Evolutionary conservation across 2,797 vertebrate genomes (phyloP).

Genomic region (Astyanax mexicanus): DNA sequence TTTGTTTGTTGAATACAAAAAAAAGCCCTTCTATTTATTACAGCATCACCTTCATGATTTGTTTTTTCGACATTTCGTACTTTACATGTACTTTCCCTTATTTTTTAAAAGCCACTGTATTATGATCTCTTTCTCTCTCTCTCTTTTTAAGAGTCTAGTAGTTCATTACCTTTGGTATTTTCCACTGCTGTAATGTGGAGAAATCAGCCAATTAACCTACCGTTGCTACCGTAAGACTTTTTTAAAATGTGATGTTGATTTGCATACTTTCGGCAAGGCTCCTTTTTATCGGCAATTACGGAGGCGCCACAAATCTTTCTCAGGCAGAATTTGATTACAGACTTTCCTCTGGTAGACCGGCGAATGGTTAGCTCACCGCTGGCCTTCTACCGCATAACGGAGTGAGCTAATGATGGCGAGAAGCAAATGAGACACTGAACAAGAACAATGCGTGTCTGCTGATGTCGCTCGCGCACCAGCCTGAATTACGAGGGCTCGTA

Average conservation of each 20-base stretch:
- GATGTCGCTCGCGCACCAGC: slow-evolving; percentile 8
- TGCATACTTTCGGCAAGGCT: not conserved
- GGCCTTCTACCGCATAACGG: not conserved
- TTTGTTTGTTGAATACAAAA: not conserved
- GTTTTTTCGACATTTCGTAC: not conserved
- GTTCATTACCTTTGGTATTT: not conserved
- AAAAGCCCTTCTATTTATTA: not conserved
- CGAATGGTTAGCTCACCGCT: not conserved
- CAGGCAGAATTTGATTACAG: not conserved
- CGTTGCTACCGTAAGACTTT: too few species aligned
- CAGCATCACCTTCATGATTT: not conserved
- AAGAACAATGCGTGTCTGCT: slow-evolving; percentile 26
- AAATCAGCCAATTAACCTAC: slow-evolving; percentile 26
- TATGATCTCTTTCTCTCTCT: not conserved
- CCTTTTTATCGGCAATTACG: not conserved
- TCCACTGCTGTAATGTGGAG: not conserved
- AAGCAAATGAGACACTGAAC: slow-evolving; percentile 27
- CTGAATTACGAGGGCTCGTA: not conserved
- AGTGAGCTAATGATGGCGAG: slow-evolving; percentile 8
- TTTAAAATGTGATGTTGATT: not conserved
- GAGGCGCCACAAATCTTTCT: not conserved
- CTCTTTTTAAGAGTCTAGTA: not conserved
- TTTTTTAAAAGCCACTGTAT: slow-evolving; percentile 30
- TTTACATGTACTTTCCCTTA: too few species aligned
- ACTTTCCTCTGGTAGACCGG: not conserved